A percentile compares a stretch with the other conserved stretches of the same genome.
Conservation (phyloP, 37 sponge, comb jelly and placozoan species). For the Lycopodina hypogea region DNA sequence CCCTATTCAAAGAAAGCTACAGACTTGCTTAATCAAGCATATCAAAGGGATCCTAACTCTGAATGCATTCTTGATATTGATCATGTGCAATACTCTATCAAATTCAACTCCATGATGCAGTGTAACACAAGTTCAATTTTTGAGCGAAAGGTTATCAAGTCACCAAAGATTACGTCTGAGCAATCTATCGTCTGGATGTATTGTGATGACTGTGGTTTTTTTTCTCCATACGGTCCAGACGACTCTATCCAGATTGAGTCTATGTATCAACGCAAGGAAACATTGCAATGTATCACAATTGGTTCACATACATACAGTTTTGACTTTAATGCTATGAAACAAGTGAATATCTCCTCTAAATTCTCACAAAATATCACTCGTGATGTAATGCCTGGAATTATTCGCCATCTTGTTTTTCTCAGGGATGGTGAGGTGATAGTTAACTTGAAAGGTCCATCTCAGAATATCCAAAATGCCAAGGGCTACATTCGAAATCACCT, state of each 20-base stretch:
- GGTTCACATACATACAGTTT: conserved; percentile 4
- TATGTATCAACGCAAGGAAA: not conserved
- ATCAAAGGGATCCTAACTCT: not conserved
- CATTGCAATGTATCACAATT: conserved; percentile 3
- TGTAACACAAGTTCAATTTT: not conserved
- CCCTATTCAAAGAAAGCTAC: not conserved
- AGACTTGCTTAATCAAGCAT: not conserved
- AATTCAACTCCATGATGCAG: conserved; percentile 18
- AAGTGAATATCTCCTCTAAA: conserved; percentile 23
- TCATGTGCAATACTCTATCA: not conserved
- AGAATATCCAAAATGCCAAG: conserved; percentile 16
- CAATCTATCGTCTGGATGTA: conserved; percentile 38
- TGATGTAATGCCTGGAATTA: no score
- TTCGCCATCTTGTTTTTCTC: no score
- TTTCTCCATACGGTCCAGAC: conserved; percentile 19
- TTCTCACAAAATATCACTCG: conserved; percentile 11
- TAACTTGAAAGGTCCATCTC: conserved; percentile 29
- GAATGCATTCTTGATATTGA: not conserved
- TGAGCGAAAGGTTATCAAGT: not conserved
- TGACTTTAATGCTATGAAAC: conserved; percentile 42
- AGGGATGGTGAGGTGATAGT: conserved; percentile 8
- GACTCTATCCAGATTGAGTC: conserved; percentile 36
- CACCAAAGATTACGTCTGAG: no score
- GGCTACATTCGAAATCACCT: not conserved
- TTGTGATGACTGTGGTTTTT: conserved; percentile 20